Evolutionary conservation across 2,888 invertebrate genomes (phyloP), one percentile per base, ranked within the genome.

Genomic region (Leptinotarsa rubiginosa): DNA sequence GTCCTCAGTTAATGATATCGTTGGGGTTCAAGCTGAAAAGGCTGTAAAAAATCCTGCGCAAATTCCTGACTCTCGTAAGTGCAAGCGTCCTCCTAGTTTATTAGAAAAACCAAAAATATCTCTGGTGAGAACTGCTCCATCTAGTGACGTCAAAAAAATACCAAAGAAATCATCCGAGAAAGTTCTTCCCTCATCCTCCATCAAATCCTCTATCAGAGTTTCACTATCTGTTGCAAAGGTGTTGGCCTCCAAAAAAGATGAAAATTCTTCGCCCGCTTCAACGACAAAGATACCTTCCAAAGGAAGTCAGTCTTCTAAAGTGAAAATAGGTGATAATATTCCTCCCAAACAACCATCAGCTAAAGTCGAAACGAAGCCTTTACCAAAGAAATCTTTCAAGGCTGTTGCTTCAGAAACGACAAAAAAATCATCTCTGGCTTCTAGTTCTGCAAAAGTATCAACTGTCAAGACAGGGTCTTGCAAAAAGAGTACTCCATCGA

Each of bases 181-280:
- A 56, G 18, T n/a, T 31, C 16, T 41, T n/a, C 7, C 18, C 16
- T 16, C 16, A n/a, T n/a, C 62, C 7, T 10, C 62, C 18, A 1
- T 12, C 16, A 62, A 62, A 41, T 41, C 62, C 15, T 2, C 25
- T 12, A 41, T 62, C 62, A 62, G 62, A 62, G 41, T 41, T 31
- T 62, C 62, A 62, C 62, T 62, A n/a, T 20, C 10, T 25, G 62
- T 62, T 62, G 41, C 62, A 18, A 62, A 41, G 31, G 41, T 62
- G 31, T 41, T 62, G 13, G 10, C n/a, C 4, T 62, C 62, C 10
- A 59, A 59, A 59, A 62, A 62, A 62, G 62, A 62, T 62, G 62
- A 31, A 10, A 3, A n/a, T n/a, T 62, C 31, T 62, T 1, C 62
- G 18, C 13, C 62, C 7, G 1, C 41, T 41, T 31, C 62, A 62